Evolutionary conservation across 2,797 vertebrate genomes (phyloP).

Genomic region (Alca torda): DNA sequence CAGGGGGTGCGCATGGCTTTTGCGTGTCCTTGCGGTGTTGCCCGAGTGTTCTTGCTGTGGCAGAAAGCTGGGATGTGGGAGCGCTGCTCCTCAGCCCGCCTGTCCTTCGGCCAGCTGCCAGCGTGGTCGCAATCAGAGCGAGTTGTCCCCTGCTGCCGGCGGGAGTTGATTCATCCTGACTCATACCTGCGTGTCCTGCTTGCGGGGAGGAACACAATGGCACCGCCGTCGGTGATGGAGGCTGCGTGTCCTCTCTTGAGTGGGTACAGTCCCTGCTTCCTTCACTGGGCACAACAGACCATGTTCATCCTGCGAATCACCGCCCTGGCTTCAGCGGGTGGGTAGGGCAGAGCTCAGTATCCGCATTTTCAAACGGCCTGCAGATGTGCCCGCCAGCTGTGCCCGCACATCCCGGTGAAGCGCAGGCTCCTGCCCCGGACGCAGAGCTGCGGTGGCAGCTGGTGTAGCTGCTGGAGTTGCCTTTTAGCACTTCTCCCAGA

Average conservation of each 20-base stretch:
- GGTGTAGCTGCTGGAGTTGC: background rate
- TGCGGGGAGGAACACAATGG: background rate
- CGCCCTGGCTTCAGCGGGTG: rapidly evolving
- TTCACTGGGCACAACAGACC: background rate
- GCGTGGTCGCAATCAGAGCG: background rate
- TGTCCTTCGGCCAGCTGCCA: background rate
- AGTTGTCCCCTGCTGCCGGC: background rate
- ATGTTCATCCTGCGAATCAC: rapidly evolving
- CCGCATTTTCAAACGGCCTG: rapidly evolving
- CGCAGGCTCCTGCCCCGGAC: background rate
- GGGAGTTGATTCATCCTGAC: background rate
- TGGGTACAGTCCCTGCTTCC: background rate
- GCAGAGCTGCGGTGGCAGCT: background rate
- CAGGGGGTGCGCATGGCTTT: rapidly evolving
- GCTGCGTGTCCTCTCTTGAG: background rate
- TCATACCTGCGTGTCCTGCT: background rate
- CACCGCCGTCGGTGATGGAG: background rate
- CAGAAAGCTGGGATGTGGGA: background rate
- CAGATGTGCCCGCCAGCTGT: background rate
- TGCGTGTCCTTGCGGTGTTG: background rate
- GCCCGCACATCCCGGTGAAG: background rate
- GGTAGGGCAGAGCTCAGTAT: rapidly evolving
- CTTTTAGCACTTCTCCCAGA: background rate
- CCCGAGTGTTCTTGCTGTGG: background rate
- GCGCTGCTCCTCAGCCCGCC: background rate